Base-by-base conservation (phyloP, 2,797 vertebrate species). In the Kryptolebias ocellatus region DNA sequence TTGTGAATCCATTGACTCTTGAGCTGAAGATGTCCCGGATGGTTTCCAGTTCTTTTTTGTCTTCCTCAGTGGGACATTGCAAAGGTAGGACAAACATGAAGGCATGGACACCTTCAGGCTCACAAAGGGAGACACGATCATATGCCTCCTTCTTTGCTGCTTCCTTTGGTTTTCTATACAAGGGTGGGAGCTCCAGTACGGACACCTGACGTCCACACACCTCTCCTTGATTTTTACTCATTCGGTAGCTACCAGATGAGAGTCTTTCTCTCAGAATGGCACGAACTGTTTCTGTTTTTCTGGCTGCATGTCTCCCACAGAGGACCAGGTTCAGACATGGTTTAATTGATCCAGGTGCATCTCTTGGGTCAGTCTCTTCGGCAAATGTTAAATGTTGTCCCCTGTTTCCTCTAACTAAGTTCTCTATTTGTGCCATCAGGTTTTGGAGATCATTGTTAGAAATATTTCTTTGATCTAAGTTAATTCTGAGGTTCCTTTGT, bases 21-120 rank as follows among this genome's bases (percentile, higher is more conserved):
- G 52, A 45, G 14, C 70, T 45, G 29, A 85, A 89, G 4, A 61
- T 63, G 8, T 64, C 62, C 67, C 67, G 45, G 44, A 90, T 64
- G 59, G 12, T 60, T 27, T 84, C 2, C 5, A 86, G 31, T 69
- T 87, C 90, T 50, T 14, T 17, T 62, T 62, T 79, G 31, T 85
- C 78, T 67, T 83, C 76, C 17, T 83, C 60, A 46, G 56, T 76
- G 0, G 69, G 56, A 11, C 20, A 17, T 24, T 31, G 64, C 4
- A 74, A 10, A 49, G 78, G 76, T 31, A 78, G 27, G 53, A 85
- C 76, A 31, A 84, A 29, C 53, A 88, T 15, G 53, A 90, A 83
- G 44, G 63, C 73, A 0, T 87, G 72, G 72, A 80, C 12, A 2
- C 71, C 76, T 5, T 60, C 57, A 10, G 66, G 76, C 0, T 67